Conservation (phyloP, 2,888 invertebrate species). For the Proisotoma minuta region DNA sequence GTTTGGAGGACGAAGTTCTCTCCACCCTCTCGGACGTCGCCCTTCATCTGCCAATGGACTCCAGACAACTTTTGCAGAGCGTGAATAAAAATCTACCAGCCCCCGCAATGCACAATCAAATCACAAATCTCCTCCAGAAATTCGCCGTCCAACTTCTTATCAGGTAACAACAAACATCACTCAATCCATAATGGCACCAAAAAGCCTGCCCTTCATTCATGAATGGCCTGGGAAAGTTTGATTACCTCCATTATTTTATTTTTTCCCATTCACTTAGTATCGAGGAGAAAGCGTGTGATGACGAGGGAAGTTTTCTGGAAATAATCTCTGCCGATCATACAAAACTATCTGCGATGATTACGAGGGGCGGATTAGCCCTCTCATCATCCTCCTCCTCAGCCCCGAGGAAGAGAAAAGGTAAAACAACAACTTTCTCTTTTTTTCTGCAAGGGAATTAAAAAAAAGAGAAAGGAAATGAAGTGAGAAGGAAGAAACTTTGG, state of each 20-base stretch:
- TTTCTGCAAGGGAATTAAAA: no score
- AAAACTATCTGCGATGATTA: slow-evolving; percentile 54
- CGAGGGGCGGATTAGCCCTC: slow-evolving; percentile 16
- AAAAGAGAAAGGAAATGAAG: no score
- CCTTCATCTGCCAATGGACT: slow-evolving; percentile 66
- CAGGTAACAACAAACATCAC: slow-evolving; percentile 50
- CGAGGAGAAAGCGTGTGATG: slow-evolving; percentile 53
- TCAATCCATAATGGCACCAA: not conserved
- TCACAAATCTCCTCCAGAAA: slow-evolving; percentile 70
- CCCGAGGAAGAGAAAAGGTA: slow-evolving; percentile 55
- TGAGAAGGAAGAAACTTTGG: no score
- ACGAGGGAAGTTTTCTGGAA: slow-evolving; percentile 53
- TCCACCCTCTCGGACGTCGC: slow-evolving; percentile 65
- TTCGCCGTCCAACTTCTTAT: slow-evolving; percentile 71
- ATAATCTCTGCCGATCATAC: slow-evolving; percentile 58
- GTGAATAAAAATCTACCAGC: slow-evolving; percentile 54
- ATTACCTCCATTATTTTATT: not conserved
- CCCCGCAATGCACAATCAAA: slow-evolving; percentile 59
- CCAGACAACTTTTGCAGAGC: slow-evolving; percentile 60
- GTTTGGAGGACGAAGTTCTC: slow-evolving; percentile 61
- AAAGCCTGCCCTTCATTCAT: not conserved
- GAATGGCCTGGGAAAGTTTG: not conserved
- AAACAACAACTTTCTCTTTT: no score
- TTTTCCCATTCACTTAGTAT: slow-evolving; percentile 49
- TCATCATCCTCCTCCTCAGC: not conserved